Conservation (phyloP, 1,140 invertebrate species). For the Drosophila pandora region DNA sequence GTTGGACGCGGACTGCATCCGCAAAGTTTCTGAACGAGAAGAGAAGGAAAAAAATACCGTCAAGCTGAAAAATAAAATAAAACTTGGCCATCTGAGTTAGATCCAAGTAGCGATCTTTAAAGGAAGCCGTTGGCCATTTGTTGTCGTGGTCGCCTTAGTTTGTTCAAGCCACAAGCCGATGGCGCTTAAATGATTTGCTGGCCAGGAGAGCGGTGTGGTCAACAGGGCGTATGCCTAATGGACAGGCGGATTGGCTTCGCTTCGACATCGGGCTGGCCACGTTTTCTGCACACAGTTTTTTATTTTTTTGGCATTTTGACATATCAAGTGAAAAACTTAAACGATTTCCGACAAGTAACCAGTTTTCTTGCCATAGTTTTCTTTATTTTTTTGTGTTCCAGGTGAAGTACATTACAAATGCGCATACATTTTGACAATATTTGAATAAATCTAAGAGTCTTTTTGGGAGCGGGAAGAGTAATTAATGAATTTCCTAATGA, state of each 20-base stretch:
- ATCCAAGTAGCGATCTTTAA: slow-evolving; percentile 47
- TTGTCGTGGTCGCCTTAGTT: slow-evolving; percentile 36
- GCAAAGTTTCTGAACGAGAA: slow-evolving; percentile 75
- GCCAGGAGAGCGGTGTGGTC: slow-evolving; percentile 43
- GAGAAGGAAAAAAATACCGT: slow-evolving; percentile 30
- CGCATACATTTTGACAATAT: slow-evolving; percentile 63
- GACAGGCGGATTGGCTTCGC: slow-evolving; percentile 30
- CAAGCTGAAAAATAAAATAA: slow-evolving; percentile 26
- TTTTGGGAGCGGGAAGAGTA: slow-evolving; percentile 3
- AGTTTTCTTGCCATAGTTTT: slow-evolving; percentile 50
- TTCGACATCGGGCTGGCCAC: slow-evolving; percentile 29
- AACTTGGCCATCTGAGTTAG: slow-evolving; percentile 35
- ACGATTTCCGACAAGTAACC: slow-evolving; percentile 76
- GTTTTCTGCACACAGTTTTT: slow-evolving; percentile 54
- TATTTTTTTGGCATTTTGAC: slow-evolving; percentile 68
- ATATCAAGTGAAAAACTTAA: slow-evolving; percentile 77
- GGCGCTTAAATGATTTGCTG: slow-evolving; percentile 76
- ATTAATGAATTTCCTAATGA: slow-evolving; percentile 19
- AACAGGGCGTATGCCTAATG: slow-evolving; percentile 73
- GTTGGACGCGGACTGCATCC: slow-evolving; percentile 63
- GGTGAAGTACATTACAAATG: slow-evolving; percentile 47
- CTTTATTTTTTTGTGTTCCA: slow-evolving; percentile 17
- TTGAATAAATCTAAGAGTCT: slow-evolving; percentile 61
- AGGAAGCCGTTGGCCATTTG: slow-evolving; percentile 71
- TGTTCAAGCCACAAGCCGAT: slow-evolving; percentile 53